These are phyloP conservation scores for Polymixis lichenea DNA, from an alignment of 2,888 invertebrate species.

Conservation along the genomic window DNA sequence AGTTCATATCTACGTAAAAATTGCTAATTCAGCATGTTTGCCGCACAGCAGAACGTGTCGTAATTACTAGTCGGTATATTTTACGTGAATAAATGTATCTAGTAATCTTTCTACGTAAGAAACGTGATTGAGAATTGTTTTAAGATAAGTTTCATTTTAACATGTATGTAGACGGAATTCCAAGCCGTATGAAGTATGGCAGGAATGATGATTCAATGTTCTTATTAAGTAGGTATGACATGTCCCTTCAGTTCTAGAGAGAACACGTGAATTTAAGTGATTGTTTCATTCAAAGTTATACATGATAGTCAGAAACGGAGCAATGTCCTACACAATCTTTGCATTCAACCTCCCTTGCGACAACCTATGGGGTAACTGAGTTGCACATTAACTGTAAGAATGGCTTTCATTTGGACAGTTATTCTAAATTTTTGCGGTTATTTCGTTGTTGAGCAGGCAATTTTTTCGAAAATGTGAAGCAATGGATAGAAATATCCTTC, in stretches of 20 bases:
- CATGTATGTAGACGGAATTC: slow-evolving; percentile 45
- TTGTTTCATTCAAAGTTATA: neutral
- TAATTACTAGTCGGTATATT: slow-evolving; percentile 47
- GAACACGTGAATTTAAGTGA: neutral
- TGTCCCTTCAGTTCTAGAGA: neutral
- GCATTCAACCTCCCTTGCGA: neutral
- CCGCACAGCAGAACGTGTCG: slow-evolving; percentile 69
- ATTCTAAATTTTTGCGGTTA: too few species aligned
- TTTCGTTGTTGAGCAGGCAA: too few species aligned
- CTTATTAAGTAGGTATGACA: neutral
- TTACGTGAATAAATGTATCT: slow-evolving; percentile 61
- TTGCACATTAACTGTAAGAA: too few species aligned
- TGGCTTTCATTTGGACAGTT: too few species aligned
- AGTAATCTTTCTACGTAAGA: slow-evolving; percentile 42
- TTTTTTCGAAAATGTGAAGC: too few species aligned
- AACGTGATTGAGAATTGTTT: slow-evolving; percentile 64
- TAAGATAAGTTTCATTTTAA: slow-evolving; percentile 46
- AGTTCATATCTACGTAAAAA: slow-evolving; percentile 40
- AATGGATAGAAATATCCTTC: too few species aligned
- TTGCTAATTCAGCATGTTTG: slow-evolving; percentile 58
- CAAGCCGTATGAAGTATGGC: neutral
- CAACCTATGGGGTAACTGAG: neutral
- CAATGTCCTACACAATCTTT: neutral
- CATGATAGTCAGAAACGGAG: neutral
- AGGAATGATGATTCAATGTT: neutral